Conservation (phyloP, 2,113 vertebrate genomes). For the Tragelaphus buxtoni region DNA sequence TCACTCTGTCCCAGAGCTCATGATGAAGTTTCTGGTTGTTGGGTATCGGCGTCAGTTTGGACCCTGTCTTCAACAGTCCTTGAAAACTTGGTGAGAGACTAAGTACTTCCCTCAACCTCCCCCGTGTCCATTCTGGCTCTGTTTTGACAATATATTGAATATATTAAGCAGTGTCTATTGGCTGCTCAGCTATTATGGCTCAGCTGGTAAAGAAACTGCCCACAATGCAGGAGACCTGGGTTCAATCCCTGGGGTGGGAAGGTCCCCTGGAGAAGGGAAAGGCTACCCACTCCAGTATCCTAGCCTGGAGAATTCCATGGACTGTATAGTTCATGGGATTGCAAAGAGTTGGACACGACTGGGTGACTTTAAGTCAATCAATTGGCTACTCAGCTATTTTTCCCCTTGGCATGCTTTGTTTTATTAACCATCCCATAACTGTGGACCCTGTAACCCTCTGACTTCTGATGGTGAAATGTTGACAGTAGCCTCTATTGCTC, state of each 20-base stretch:
- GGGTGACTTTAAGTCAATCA: background rate
- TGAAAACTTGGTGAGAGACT: background rate
- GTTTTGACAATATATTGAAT: background rate
- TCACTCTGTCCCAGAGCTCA: too few relatives aligned
- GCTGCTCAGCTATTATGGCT: background rate
- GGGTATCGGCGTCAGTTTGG: background rate
- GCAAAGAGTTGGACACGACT: rapidly evolving
- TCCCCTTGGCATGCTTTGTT: background rate
- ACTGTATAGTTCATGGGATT: background rate
- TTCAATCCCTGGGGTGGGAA: background rate
- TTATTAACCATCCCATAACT: background rate
- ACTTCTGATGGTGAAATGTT: background rate
- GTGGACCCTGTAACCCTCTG: background rate
- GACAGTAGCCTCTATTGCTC: background rate
- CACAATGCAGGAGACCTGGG: background rate
- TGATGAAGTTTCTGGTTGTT: background rate
- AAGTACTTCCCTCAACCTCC: background rate
- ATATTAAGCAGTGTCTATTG: background rate
- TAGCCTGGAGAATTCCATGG: background rate
- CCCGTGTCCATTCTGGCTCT: background rate
- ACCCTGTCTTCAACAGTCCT: background rate
- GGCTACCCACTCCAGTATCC: background rate
- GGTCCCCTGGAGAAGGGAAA: background rate
- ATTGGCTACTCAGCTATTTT: background rate
- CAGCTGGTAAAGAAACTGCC: background rate